Evolutionary conservation across 2,113 vertebrate species (phyloP), one percentile per base, ranked within the genome.

Genomic region (Sinocyclocheilus rhinocerous): DNA sequence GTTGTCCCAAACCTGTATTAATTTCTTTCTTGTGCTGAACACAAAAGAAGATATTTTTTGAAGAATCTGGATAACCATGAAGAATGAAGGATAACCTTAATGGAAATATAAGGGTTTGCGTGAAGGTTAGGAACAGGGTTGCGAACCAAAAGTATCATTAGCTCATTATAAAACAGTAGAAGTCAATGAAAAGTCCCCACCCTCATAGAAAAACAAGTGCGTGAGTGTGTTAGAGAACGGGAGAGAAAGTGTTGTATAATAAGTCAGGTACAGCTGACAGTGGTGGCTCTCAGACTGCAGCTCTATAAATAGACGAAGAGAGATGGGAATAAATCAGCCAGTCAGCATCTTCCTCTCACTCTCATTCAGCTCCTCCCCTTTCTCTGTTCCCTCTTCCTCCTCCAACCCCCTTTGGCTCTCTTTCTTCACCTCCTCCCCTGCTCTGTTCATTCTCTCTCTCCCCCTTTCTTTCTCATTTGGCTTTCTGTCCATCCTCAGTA

Each of bases 241-340:
- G 11, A n/a, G 72, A 69, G 50, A 77, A 63, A 63, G 39, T 63
- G 70, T 76, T 86, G 77, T 81, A 83, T 63, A 80, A 86, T 84
- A 55, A 84, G 67, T 88, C 76, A 88, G 85, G 87, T 84, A 77
- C 55, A 76, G 76, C 69, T 78, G 84, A 84, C 55, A 82, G 87
- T 69, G 29, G 39, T 83, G 59, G 70, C 83, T 69, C 50, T 48
- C 52, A 83, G 85, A 89, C 84, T 33, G 70, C 84, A 78, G 84
- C 61, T 87, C 86, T 89, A 89, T 89, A 88, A 90, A 90, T 89
- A 90, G 88, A 76, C 52, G 20, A 76, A 26, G 61, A 86, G 79
- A 88, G 84, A 82, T 89, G 86, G 81, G 67, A 87, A 89, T 88
- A 88, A 89, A 90, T 80, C 42, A 83, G 12, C 81, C 84, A 87